Evolutionary conservation across 1,140 invertebrate genomes (phyloP).

Genomic region (Chironomus striatipennis): DNA sequence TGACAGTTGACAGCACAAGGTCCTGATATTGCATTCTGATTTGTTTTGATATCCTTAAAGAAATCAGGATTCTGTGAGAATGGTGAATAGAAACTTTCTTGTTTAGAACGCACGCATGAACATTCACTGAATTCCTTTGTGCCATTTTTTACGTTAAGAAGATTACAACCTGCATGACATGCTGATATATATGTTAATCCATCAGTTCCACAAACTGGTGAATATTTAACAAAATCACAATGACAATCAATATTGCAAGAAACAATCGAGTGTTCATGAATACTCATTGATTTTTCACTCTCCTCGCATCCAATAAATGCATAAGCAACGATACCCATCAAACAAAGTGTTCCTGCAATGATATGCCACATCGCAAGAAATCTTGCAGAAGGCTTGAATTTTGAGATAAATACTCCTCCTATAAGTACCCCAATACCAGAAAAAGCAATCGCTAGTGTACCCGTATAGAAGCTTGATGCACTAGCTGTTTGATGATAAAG

Average conservation of each 20-base stretch:
- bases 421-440: slow-evolving; percentile 54
- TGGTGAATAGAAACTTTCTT: neutral
- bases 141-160: slow-evolving; percentile 29
- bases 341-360: slow-evolving; percentile 50
- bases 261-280: slow-evolving; percentile 31
- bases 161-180: slow-evolving; percentile 52
- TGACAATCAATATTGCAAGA: slow-evolving; percentile 48
- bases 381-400: slow-evolving; percentile 52
- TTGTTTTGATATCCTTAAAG: slow-evolving; percentile 26
- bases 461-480: slow-evolving; percentile 51
- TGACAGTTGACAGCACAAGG: slow-evolving; percentile 51
- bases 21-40: slow-evolving; percentile 42
- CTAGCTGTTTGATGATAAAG: slow-evolving; percentile 58
- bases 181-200: slow-evolving; percentile 51
- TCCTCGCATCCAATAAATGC: slow-evolving; percentile 53
- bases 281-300: slow-evolving; percentile 5
- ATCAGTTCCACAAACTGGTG: slow-evolving; percentile 49
- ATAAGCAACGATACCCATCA: slow-evolving; percentile 50
- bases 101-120: slow-evolving; percentile 41
- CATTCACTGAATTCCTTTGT: slow-evolving; percentile 46
- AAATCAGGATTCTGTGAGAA: neutral
- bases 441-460: slow-evolving; percentile 54
- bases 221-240: slow-evolving; percentile 52
- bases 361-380: slow-evolving; percentile 58
- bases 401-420: slow-evolving; percentile 53